Conservation (phyloP, 2,888 invertebrate species). For the Orthonevra nobilis region DNA sequence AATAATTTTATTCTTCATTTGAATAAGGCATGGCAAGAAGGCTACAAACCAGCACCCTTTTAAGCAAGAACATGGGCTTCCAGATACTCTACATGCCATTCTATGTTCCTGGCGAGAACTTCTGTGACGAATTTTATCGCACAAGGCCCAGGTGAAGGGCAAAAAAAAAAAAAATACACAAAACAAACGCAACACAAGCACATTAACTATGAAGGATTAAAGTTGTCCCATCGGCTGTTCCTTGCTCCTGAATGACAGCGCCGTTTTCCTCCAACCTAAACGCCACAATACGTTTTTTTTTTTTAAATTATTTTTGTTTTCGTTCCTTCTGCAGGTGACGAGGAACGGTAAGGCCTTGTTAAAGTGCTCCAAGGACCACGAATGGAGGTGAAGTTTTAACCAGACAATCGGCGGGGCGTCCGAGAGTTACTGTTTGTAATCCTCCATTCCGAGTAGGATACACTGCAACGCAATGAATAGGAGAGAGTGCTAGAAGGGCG, state of each 20-base stretch:
- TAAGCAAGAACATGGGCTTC: constrained; percentile 32
- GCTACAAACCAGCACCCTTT: constrained; percentile 29
- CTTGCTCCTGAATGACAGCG: not conserved
- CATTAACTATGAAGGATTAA: constrained; percentile 31
- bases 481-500: not conserved
- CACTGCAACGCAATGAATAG: not conserved
- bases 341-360: too few species aligned
- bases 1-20: constrained; percentile 12
- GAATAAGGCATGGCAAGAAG: not conserved
- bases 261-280: constrained; percentile 5
- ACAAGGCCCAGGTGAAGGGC: constrained; percentile 5
- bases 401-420: too few species aligned
- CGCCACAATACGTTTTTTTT: too few species aligned
- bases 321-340: too few species aligned
- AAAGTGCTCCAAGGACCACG: not conserved
- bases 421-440: too few species aligned
- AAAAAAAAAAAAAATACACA: not conserved
- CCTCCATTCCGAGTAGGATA: not conserved
- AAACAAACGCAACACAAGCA: constrained; percentile 23
- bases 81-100: constrained; percentile 7
- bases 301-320: too few species aligned
- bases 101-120: not conserved
- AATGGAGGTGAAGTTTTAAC: not conserved
- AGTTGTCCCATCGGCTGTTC: constrained; percentile 2
- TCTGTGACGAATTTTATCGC: constrained; percentile 5